phyloP scores from a whole-genome alignment of 2,888 invertebrate genomes.

The Leucania comma region DNA sequence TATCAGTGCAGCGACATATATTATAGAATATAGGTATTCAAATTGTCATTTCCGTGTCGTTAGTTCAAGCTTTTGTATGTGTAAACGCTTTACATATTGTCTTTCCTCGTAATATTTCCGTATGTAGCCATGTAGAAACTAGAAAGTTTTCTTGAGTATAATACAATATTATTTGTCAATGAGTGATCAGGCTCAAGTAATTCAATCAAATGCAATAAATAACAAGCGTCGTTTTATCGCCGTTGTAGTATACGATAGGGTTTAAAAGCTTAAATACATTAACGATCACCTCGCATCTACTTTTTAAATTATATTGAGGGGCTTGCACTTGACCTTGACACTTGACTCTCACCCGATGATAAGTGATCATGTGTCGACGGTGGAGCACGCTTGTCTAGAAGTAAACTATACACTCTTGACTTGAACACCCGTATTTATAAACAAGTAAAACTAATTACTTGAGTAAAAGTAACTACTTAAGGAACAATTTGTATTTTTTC shows the following conservation, averaged over 20 bases:
- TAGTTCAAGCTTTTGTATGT: background rate
- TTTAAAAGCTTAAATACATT: conserved; percentile 1
- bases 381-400: too few species aligned
- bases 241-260: conserved; percentile 3
- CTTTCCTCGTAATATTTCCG: conserved; percentile 1
- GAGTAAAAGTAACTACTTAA: too few species aligned
- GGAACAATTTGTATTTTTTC: too few species aligned
- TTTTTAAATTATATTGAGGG: background rate
- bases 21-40: too few species aligned
- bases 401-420: too few species aligned
- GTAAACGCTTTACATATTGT: conserved; percentile 4
- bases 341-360: too few species aligned
- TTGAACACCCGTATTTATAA: too few species aligned
- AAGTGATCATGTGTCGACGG: too few species aligned
- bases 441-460: too few species aligned
- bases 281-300: background rate
- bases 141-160: conserved; percentile 23
- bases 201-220: conserved; percentile 9
- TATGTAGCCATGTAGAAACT: conserved; percentile 13
- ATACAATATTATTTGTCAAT: background rate
- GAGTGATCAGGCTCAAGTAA: background rate
- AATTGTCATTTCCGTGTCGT: background rate
- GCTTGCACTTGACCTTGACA: too few species aligned
- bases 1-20: background rate
- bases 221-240: conserved; percentile 11